Conservation (phyloP, 2,888 invertebrate genomes). For the Ophioninae sp. region DNA sequence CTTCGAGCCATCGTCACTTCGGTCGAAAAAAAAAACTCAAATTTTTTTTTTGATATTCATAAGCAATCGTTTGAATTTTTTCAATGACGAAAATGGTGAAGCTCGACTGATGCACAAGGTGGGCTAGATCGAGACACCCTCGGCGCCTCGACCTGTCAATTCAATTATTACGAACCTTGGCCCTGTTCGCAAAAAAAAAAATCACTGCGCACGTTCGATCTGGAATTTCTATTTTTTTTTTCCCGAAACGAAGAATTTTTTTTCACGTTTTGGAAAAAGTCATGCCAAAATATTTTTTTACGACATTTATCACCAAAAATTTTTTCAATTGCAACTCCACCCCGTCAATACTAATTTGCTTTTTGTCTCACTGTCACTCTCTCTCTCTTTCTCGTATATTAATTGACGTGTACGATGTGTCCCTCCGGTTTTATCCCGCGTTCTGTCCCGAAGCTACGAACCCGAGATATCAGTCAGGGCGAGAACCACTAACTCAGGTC, state of each 20-base stretch:
- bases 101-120: background rate
- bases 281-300: background rate
- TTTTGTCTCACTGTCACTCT: background rate
- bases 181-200: background rate
- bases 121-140: background rate
- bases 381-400: constrained; percentile 4
- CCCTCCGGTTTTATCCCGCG: constrained; percentile 47
- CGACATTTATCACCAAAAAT: background rate
- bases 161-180: background rate
- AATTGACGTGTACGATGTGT: constrained; percentile 21
- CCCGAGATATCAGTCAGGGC: constrained; percentile 68
- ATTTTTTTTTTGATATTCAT: background rate
- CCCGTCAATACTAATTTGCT: background rate
- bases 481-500: constrained; percentile 72
- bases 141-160: background rate
- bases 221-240: background rate
- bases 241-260: background rate
- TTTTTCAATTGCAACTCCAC: constrained; percentile 6
- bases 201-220: background rate
- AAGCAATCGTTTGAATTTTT: too few species aligned
- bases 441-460: constrained; percentile 56
- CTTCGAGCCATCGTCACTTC: too few species aligned
- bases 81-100: background rate
- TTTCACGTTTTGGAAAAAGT: background rate
- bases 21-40: background rate